Evolutionary conservation across 2,113 vertebrate species (phyloP).

Genomic region (Podocnemis expansa): DNA sequence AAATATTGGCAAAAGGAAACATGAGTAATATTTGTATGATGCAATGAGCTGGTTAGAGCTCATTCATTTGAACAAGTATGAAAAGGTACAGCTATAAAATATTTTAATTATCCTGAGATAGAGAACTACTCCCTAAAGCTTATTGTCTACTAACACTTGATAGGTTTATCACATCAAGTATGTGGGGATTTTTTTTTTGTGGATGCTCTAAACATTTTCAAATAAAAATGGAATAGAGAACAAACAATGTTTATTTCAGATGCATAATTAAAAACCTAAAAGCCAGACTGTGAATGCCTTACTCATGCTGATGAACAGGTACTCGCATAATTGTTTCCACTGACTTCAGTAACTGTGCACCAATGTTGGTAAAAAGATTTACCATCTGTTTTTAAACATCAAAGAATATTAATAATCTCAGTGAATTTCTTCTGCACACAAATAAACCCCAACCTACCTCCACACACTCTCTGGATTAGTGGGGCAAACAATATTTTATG

Average conservation of each 20-base stretch:
- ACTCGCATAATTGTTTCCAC: not conserved
- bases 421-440: not conserved
- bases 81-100: not conserved
- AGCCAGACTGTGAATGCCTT: not conserved
- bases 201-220: not conserved
- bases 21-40: not conserved
- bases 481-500: not conserved
- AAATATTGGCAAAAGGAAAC: no score
- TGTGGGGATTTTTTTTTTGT: not conserved
- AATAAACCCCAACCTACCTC: not conserved
- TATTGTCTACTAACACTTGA: not conserved
- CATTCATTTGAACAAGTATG: not conserved
- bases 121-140: not conserved
- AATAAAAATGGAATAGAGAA: not conserved
- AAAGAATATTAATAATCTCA: no score
- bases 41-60: not conserved
- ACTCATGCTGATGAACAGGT: not conserved
- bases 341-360: not conserved
- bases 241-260: not conserved
- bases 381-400: not conserved
- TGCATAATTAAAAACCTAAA: not conserved
- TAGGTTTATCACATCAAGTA: not conserved
- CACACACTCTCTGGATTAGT: no score
- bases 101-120: not conserved
- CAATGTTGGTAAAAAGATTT: not conserved